phyloP scores from a whole-genome alignment of 2,888 invertebrate species.

The Dynastes maya region DNA sequence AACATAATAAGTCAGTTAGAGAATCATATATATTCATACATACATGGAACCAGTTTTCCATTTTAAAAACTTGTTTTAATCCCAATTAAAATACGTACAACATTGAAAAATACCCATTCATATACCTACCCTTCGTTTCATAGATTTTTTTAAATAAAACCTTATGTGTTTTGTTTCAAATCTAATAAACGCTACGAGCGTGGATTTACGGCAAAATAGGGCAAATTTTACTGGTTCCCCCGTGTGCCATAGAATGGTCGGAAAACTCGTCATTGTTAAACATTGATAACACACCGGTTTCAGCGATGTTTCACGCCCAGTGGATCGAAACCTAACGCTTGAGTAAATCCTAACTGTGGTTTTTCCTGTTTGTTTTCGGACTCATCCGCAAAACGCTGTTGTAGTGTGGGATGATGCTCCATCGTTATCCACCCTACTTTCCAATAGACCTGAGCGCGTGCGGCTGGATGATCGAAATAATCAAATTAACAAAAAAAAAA shows the following conservation, averaged over 20 bases:
- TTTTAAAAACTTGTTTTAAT: no score
- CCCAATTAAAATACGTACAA: no score
- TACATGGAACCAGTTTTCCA: no score
- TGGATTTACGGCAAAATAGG: not conserved
- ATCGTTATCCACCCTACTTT: not conserved
- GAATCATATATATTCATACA: no score
- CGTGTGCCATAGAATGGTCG: not conserved
- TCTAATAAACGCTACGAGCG: not conserved
- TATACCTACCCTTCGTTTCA: no score
- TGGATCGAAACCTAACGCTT: conserved; percentile 39
- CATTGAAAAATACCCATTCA: no score
- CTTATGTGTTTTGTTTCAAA: not conserved
- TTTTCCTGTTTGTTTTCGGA: conserved; percentile 36
- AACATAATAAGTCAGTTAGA: no score
- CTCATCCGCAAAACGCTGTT: conserved; percentile 20
- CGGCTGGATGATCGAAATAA: not conserved
- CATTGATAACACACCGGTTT: conserved; percentile 32
- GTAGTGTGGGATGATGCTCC: no score
- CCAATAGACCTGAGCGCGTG: not conserved
- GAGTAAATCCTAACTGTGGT: conserved; percentile 19
- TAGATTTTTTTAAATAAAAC: no score
- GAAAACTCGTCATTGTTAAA: conserved; percentile 31
- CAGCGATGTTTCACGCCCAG: conserved; percentile 37
- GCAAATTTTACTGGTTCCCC: conserved; percentile 15
- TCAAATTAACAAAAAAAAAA: not conserved